Evolutionary conservation across 37 sponge, comb jelly and placozoan species (phyloP), one percentile per base, ranked within the genome.

Genomic region (Aplysina aerophoba): DNA sequence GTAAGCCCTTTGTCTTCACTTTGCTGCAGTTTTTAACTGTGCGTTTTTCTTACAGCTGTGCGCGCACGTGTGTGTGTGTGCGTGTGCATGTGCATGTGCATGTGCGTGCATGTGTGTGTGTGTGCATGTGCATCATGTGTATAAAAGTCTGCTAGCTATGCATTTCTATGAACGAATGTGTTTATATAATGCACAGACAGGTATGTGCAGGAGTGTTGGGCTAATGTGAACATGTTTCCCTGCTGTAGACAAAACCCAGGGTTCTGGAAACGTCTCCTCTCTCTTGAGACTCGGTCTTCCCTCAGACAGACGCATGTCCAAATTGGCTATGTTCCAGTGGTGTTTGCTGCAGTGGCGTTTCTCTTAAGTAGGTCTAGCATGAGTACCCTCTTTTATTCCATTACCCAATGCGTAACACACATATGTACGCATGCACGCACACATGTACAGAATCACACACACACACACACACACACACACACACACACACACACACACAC

Each of bases 281-380:
- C 91, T 24, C 81, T 94, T 72, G 94, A 94, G 81, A 31, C 86
- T 1, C 50, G 94, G 24, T 83, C 91, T n/a, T 90, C 91, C 33
- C 87, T 94, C 22, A 59, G 91, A 22, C 94, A 94, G 64, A 83
- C 72, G 4, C 21, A 59, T 6, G 80, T 94, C 53, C 87, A 86
- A 57, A 78, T 88, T 79, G 78, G 90, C 81, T 94, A 94, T 87
- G 66, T 94, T 8, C 94, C 94, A n/a, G 86, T 94, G 15, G 86
- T 94, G 58, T 94, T 90, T 82, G 34, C 60, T 12, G 56, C 86
- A 3, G 88, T 94, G 69, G 91, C 91, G 12, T 31, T 83, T 50
- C 56, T 94, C 14, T 63, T 94, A 25, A 88, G 94, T 94, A 64
- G 87, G 87, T 87, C 19, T 8, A 44, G 8, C 50, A 8, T 8